Evolutionary conservation across 2,888 invertebrate species (phyloP).

Genomic region (Oscheius sp.): DNA sequence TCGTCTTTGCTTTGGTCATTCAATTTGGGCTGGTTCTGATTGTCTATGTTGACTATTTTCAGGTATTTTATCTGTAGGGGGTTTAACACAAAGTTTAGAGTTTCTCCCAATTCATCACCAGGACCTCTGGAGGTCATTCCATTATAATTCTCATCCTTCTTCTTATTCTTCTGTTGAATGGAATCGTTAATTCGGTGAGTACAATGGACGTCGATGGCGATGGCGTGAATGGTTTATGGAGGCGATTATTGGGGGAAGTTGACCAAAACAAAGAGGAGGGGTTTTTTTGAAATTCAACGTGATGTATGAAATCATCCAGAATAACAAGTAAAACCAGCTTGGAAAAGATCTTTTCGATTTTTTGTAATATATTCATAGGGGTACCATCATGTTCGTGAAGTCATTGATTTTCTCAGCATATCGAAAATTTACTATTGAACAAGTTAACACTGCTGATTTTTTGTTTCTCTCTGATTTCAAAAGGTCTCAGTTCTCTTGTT

Average conservation of each 20-base stretch:
- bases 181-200: constrained; percentile 67
- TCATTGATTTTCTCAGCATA: too few relatives aligned
- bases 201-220: neutral
- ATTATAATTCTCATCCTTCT: constrained; percentile 65
- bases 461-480: constrained; percentile 45
- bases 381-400: too few relatives aligned
- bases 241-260: neutral
- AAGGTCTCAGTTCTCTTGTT: too few relatives aligned
- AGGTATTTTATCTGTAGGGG: constrained; percentile 39
- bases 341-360: too few relatives aligned
- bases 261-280: constrained; percentile 28
- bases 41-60: constrained; percentile 67
- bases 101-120: constrained; percentile 68
- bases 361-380: too few relatives aligned
- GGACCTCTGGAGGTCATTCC: constrained; percentile 66
- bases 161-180: constrained; percentile 63
- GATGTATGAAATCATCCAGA: too few relatives aligned
- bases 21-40: constrained; percentile 66
- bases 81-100: constrained; percentile 48
- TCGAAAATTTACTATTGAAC: too few relatives aligned
- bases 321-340: too few relatives aligned
- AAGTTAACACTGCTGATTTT: too few relatives aligned
- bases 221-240: neutral
- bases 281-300: too few relatives aligned
- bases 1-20: constrained; percentile 58